These are phyloP conservation scores for Alosa sapidissima DNA, from an alignment of 2,797 vertebrate species.

Conservation along the genomic window DNA sequence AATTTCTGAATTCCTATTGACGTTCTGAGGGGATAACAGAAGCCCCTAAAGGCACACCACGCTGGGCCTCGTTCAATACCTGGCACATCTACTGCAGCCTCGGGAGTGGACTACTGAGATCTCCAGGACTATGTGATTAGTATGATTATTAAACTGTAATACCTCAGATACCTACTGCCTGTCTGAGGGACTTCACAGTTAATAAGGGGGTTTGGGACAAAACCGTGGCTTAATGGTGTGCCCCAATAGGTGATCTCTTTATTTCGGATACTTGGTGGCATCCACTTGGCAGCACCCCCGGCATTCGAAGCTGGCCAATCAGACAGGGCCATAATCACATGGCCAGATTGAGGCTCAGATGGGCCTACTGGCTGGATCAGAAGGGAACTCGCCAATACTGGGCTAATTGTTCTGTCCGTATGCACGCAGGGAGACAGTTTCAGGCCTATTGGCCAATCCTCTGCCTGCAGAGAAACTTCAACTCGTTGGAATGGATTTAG, in stretches of 20 bases:
- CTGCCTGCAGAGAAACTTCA: background rate
- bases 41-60: background rate
- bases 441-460: background rate
- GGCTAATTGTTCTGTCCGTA: constrained; percentile 1
- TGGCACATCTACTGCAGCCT: background rate
- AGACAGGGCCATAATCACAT: constrained; percentile 52
- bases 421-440: background rate
- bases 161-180: background rate
- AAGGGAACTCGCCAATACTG: constrained; percentile 40
- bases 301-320: constrained; percentile 55
- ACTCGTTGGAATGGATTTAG: background rate
- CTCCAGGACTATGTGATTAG: background rate
- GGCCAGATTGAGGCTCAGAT: constrained; percentile 63
- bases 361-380: constrained; percentile 49
- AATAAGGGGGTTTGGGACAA: background rate
- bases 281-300: constrained; percentile 53
- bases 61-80: background rate
- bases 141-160: background rate
- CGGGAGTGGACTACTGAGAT: background rate
- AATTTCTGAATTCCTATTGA: background rate
- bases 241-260: background rate
- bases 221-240: background rate
- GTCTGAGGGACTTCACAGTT: background rate
- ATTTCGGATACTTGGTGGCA: constrained; percentile 21
- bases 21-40: background rate